phyloP scores from a whole-genome alignment of 2,113 vertebrate genomes.

The Taurulus bubalis region DNA sequence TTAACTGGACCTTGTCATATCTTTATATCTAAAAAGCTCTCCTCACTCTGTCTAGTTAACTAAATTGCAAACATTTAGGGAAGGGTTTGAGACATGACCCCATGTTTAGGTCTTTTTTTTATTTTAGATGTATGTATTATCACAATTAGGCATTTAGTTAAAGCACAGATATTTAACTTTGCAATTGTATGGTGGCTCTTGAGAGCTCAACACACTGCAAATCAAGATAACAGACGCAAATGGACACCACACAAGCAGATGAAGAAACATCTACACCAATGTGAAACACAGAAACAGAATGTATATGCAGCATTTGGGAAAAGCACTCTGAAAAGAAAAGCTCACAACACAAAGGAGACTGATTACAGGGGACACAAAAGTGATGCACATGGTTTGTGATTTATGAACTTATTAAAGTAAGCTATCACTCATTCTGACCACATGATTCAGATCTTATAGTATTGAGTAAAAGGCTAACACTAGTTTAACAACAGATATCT shows the following conservation, averaged over 20 bases:
- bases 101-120: neutral
- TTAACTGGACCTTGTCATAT: neutral
- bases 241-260: neutral
- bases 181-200: neutral
- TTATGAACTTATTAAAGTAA: neutral
- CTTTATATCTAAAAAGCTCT: no score
- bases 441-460: neutral
- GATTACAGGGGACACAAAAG: neutral
- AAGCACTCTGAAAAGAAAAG: neutral
- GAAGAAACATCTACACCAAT: no score
- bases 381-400: neutral
- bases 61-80: neutral
- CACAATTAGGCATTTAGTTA: neutral
- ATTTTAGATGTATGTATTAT: no score
- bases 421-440: neutral
- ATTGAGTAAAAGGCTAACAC: neutral
- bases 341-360: neutral
- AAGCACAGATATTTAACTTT: neutral
- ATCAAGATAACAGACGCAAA: neutral
- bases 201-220: neutral
- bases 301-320: neutral
- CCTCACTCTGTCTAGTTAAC: neutral
- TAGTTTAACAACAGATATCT: neutral
- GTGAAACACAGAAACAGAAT: neutral
- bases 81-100: neutral